Conservation (phyloP, 2,888 invertebrate genomes). For the Lymantria dispar region DNA sequence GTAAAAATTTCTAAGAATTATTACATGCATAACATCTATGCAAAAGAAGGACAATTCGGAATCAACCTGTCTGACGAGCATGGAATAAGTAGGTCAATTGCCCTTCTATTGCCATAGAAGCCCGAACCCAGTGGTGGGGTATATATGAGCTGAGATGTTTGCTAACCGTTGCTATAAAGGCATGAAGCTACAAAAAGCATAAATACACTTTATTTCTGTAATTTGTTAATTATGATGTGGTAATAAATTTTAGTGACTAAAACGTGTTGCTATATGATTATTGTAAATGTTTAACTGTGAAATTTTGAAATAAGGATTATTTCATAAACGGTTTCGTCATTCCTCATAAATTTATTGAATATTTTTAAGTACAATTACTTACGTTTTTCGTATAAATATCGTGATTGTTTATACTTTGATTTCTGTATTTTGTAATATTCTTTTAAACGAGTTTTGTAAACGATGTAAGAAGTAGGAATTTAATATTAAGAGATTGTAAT, state of each 20-base stretch:
- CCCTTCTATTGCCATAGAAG: too few species aligned
- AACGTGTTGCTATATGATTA: slow-evolving; percentile 25
- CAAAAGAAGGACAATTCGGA: too few species aligned
- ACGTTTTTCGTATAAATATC: slow-evolving; percentile 5
- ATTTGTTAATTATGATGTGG: slow-evolving; percentile 30
- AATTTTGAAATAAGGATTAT: slow-evolving; percentile 25
- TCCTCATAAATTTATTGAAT: slow-evolving; percentile 10
- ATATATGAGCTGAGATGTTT: too few species aligned
- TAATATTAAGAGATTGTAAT: neutral
- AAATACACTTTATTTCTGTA: slow-evolving; percentile 10
- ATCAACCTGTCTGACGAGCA: too few species aligned
- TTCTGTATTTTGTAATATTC: neutral
- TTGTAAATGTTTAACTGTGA: slow-evolving; percentile 27
- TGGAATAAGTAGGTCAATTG: too few species aligned
- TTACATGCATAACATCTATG: too few species aligned
- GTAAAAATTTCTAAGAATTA: too few species aligned
- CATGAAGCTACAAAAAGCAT: too few species aligned
- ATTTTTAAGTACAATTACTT: neutral
- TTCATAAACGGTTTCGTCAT: slow-evolving; percentile 23
- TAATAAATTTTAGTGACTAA: slow-evolving; percentile 22
- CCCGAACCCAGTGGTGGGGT: too few species aligned
- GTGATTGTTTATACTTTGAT: slow-evolving; percentile 1
- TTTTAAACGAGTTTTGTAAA: neutral
- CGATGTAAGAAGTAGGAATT: neutral
- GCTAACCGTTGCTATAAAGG: too few species aligned